Conservation (phyloP, 2,113 vertebrate species). For the Saccopteryx bilineata region DNA sequence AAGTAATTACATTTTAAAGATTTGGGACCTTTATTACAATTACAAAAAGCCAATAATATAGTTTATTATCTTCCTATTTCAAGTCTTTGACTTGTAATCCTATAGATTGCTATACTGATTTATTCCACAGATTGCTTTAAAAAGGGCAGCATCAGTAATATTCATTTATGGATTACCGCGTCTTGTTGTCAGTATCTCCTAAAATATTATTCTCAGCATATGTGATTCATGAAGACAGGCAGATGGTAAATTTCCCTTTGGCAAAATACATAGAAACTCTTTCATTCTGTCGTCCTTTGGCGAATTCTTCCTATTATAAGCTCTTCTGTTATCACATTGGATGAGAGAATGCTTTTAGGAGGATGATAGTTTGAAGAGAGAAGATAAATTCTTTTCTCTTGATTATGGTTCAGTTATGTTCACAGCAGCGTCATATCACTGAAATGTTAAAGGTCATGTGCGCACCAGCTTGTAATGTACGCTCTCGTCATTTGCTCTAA, state of each 20-base stretch:
- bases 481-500: slow-evolving; percentile 6
- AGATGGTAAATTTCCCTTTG: slow-evolving; percentile 84
- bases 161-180: slow-evolving; percentile 82
- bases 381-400: slow-evolving; percentile 67
- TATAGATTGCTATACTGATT: slow-evolving; percentile 72
- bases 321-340: slow-evolving; percentile 71
- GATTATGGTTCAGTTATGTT: slow-evolving; percentile 65
- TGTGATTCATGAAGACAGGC: slow-evolving; percentile 81
- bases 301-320: slow-evolving; percentile 67
- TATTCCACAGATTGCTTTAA: slow-evolving; percentile 77
- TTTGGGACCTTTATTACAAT: slow-evolving; percentile 77
- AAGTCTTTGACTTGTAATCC: slow-evolving; percentile 72
- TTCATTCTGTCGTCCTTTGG: slow-evolving; percentile 73
- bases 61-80: slow-evolving; percentile 81
- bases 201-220: slow-evolving; percentile 84
- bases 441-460: slow-evolving; percentile 60
- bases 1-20: slow-evolving; percentile 79
- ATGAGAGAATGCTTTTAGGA: slow-evolving; percentile 66
- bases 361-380: slow-evolving; percentile 69
- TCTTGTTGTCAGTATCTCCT: slow-evolving; percentile 78
- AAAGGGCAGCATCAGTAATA: slow-evolving; percentile 80
- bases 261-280: slow-evolving; percentile 80
- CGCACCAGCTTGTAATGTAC: neutral
- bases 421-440: slow-evolving; percentile 19
- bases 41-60: slow-evolving; percentile 75